A percentile compares a stretch with the other conserved stretches of the same genome.
Evolutionary conservation across 1,140 invertebrate species (phyloP).

Genomic region (Akabosia matsudoensis): DNA sequence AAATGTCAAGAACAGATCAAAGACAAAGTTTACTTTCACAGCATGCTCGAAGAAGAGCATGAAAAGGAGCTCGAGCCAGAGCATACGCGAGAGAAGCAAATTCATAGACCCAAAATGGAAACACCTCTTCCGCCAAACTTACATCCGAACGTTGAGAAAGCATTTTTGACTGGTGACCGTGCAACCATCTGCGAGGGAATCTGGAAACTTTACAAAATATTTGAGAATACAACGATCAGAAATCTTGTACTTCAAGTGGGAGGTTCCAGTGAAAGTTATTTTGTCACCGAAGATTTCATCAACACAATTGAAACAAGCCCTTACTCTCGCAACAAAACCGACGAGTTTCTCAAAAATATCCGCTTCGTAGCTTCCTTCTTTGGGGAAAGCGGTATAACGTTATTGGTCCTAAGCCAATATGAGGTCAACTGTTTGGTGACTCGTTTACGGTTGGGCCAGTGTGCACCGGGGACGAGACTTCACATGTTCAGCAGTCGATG

Average conservation of each 20-base stretch:
- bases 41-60: conserved; percentile 39
- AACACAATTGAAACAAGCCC: background rate
- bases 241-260: background rate
- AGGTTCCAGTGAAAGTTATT: background rate
- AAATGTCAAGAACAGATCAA: conserved; percentile 10
- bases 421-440: conserved; percentile 13
- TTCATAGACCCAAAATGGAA: conserved; percentile 6
- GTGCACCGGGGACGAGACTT: background rate
- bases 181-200: background rate
- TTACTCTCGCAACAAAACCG: background rate
- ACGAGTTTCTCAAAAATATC: background rate
- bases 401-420: conserved; percentile 24
- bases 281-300: conserved; percentile 13
- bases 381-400: background rate
- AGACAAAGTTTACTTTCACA: background rate
- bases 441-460: background rate
- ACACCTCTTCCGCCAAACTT: background rate
- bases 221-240: background rate
- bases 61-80: conserved; percentile 39
- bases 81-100: conserved; percentile 24
- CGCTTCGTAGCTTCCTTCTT: background rate
- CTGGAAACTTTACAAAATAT: background rate
- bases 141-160: background rate
- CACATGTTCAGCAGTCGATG: background rate
- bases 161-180: background rate